These are phyloP conservation scores for Linnaemya tessellans DNA, from an alignment of 2,888 invertebrate genomes.

Conservation along the genomic window DNA sequence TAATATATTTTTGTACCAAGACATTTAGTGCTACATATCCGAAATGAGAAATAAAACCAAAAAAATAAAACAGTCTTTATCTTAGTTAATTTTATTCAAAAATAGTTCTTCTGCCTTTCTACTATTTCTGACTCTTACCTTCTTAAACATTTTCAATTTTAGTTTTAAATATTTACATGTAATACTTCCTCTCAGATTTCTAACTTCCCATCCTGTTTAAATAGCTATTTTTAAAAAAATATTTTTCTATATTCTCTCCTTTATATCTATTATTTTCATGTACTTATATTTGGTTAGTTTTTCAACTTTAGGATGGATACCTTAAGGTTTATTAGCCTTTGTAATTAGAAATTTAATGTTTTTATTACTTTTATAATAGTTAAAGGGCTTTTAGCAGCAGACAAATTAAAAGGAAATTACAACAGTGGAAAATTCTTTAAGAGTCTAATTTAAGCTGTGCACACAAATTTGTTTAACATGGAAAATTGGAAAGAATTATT, in stretches of 20 bases:
- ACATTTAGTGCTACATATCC: no score
- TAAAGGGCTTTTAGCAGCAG: neutral
- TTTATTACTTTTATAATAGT: neutral
- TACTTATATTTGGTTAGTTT: neutral
- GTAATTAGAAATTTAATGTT: constrained; percentile 19
- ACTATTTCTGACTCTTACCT: no score
- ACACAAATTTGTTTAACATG: neutral
- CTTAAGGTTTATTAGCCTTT: constrained; percentile 6
- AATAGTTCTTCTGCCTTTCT: no score
- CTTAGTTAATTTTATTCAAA: no score
- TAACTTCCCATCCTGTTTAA: neutral
- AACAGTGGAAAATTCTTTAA: neutral
- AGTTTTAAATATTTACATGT: neutral
- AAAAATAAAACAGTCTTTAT: no score
- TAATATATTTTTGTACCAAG: no score
- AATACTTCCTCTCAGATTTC: neutral
- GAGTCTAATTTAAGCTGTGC: neutral
- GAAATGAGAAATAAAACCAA: no score
- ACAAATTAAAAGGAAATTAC: neutral
- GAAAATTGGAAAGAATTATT: neutral
- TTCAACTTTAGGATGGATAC: neutral
- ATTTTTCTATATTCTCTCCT: neutral
- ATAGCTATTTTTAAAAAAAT: neutral
- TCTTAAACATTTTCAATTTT: neutral
- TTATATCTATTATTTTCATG: neutral